A percentile compares a stretch with the other conserved stretches of the same genome.
Evolutionary conservation across 2,888 invertebrate genomes (phyloP).

Genomic region (Gymnoscelis rufifasciata): DNA sequence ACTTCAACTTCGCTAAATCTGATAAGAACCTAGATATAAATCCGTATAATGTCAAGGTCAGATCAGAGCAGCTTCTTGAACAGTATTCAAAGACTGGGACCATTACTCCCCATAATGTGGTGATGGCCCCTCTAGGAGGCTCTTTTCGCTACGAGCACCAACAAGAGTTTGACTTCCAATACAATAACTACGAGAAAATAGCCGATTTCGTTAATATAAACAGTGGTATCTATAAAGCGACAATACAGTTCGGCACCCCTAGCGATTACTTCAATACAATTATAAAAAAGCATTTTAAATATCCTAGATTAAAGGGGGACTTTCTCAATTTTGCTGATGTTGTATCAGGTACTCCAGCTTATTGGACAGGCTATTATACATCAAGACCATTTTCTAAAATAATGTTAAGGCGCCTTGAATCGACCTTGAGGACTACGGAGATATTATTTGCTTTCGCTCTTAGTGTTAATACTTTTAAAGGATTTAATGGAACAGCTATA

Average conservation of each 20-base stretch:
- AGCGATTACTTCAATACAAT: conserved; percentile 91
- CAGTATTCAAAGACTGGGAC: conserved; percentile 94
- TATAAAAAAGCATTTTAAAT: conserved; percentile 75
- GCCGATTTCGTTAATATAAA: conserved; percentile 91
- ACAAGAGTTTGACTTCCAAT: conserved; percentile 96
- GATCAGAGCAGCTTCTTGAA: conserved; percentile 89
- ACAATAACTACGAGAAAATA: conserved; percentile 91
- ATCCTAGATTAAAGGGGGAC: conserved; percentile 90
- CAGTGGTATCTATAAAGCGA: conserved; percentile 84
- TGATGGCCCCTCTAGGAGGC: conserved; percentile 95
- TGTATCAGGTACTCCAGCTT: conserved; percentile 89
- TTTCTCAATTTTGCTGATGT: conserved; percentile 97
- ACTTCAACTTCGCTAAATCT: conserved; percentile 84
- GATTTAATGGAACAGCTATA: conserved; percentile 75
- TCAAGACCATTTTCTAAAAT: conserved; percentile 91
- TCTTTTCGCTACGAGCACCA: conserved; percentile 92
- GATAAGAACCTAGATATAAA: conserved; percentile 87
- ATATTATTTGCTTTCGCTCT: conserved; percentile 89
- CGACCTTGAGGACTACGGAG: conserved; percentile 88
- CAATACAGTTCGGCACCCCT: conserved; percentile 91
- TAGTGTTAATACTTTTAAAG: conserved; percentile 79
- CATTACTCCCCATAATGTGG: conserved; percentile 91
- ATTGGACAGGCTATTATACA: conserved; percentile 97
- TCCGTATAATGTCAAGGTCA: conserved; percentile 88
- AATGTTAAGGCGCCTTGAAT: conserved; percentile 88